phyloP scores from a whole-genome alignment of 2,888 invertebrate species.

The Teleiodes luculella region DNA sequence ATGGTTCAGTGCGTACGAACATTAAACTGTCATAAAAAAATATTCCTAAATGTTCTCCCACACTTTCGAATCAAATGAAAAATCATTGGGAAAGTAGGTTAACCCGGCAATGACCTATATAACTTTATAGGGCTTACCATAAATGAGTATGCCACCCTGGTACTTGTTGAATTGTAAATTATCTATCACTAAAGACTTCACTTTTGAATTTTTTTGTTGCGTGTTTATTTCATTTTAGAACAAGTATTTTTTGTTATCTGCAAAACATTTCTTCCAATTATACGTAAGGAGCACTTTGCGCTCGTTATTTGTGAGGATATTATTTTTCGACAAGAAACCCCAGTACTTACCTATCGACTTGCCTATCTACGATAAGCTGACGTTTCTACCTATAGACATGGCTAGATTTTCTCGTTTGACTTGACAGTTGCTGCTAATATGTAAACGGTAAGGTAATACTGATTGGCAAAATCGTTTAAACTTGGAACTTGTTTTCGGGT shows the following conservation, averaged over 20 bases:
- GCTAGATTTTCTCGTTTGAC: background rate
- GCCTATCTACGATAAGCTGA: too few species aligned
- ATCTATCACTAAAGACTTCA: too few species aligned
- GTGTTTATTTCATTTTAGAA: too few species aligned
- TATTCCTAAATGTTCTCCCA: slow-evolving; percentile 26
- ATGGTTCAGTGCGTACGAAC: slow-evolving; percentile 24
- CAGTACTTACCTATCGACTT: too few species aligned
- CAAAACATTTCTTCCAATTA: too few species aligned
- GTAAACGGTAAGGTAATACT: background rate
- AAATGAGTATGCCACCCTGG: slow-evolving; percentile 23
- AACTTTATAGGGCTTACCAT: slow-evolving; percentile 26
- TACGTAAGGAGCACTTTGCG: too few species aligned
- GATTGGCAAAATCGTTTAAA: background rate
- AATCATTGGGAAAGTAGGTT: slow-evolving; percentile 55
- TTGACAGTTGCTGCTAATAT: background rate
- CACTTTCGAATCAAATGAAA: slow-evolving; percentile 39
- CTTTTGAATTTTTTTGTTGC: too few species aligned
- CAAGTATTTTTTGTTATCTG: too few species aligned
- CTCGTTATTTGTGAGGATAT: too few species aligned
- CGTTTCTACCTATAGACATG: too few species aligned
- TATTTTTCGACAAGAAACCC: too few species aligned
- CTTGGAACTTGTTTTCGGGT: background rate
- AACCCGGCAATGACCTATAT: slow-evolving; percentile 37
- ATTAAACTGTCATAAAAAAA: slow-evolving; percentile 33
- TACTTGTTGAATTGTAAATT: slow-evolving; percentile 10